Conservation (phyloP, 2,797 vertebrate genomes). For the Darevskia nairensis region DNA sequence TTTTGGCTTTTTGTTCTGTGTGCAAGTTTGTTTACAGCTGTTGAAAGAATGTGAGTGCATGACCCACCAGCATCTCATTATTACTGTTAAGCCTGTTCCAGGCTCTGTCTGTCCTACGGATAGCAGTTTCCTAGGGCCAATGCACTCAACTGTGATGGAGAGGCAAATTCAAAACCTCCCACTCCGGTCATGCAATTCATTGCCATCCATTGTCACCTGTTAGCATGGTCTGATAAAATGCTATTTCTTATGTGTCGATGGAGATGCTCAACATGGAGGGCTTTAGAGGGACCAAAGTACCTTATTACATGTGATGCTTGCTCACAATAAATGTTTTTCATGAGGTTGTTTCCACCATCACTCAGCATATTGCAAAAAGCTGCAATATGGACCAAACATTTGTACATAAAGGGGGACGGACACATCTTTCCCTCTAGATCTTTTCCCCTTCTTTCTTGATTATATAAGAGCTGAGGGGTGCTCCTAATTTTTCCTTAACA, state of each 20-base stretch:
- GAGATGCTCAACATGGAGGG: not conserved
- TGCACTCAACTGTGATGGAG: not conserved
- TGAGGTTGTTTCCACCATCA: not conserved
- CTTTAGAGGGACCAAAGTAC: not conserved
- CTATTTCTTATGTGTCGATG: not conserved
- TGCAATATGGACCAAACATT: not conserved
- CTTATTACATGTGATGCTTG: not conserved
- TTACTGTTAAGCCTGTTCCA: not conserved
- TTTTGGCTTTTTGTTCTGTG: not conserved
- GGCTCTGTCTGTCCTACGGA: not conserved
- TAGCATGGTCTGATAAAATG: not conserved
- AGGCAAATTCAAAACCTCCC: too few relatives aligned
- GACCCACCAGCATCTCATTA: not conserved
- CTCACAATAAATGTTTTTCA: not conserved
- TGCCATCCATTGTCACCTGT: not conserved
- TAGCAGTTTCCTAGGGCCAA: not conserved
- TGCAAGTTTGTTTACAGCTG: not conserved
- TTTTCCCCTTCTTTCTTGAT: too few relatives aligned
- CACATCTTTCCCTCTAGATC: not conserved
- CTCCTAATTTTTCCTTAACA: not conserved
- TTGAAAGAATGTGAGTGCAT: not conserved
- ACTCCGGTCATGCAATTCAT: not conserved
- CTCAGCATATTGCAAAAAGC: not conserved
- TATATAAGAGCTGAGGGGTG: not conserved
- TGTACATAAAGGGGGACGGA: too few relatives aligned